Conservation (phyloP, 2,888 invertebrate genomes). For the Coenonympha glycerion region DNA sequence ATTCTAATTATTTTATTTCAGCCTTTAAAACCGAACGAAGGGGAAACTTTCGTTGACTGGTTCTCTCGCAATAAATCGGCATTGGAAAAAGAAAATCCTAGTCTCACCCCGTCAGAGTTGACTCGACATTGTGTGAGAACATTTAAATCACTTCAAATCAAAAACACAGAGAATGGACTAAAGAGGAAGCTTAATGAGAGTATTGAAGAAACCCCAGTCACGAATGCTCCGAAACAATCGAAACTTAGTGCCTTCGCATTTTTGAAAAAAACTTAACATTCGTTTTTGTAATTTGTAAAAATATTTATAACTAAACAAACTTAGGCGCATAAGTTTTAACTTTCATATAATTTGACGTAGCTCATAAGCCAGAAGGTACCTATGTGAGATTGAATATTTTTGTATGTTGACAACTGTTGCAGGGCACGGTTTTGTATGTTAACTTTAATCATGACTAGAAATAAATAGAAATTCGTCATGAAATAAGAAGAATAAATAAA, state of each 20-base stretch:
- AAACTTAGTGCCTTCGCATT: constrained; percentile 70
- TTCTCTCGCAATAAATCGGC: constrained; percentile 73
- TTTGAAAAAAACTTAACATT: constrained; percentile 43
- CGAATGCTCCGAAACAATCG: constrained; percentile 62
- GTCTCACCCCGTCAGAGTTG: constrained; percentile 70
- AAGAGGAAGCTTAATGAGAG: constrained; percentile 61
- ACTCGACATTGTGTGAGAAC: constrained; percentile 72
- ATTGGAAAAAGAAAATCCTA: constrained; percentile 75
- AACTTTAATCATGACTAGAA: background rate
- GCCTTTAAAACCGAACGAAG: constrained; percentile 52
- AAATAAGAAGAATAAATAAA: no score
- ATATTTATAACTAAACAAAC: background rate
- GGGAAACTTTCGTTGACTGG: constrained; percentile 78
- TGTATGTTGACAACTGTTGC: background rate
- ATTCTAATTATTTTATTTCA: constrained; percentile 33
- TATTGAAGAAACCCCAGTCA: constrained; percentile 39
- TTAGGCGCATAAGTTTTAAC: no score
- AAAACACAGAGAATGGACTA: constrained; percentile 38
- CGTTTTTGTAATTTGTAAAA: background rate
- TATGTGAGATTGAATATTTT: no score
- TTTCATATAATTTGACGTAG: no score
- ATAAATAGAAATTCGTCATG: background rate
- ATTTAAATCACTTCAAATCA: constrained; percentile 63
- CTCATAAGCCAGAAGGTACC: no score
- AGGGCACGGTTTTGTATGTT: background rate